Evolutionary conservation across 2,888 invertebrate genomes (phyloP).

Genomic region (Laothoe populi): DNA sequence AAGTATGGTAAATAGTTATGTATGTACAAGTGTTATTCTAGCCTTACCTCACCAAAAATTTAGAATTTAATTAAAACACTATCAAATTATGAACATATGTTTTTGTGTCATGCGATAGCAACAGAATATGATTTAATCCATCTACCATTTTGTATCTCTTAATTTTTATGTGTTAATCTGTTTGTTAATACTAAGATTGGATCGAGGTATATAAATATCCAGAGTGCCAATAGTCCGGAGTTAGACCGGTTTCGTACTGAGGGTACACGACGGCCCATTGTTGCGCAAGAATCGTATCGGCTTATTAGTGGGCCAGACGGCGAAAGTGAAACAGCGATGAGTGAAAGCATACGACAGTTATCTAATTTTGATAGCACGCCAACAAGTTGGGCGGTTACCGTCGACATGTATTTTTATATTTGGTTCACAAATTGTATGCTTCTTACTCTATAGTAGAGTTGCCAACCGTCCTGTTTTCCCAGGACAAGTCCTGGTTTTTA

Average conservation of each 20-base stretch:
- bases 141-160: background rate
- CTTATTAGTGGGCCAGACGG: slow-evolving; percentile 61
- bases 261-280: slow-evolving; percentile 49
- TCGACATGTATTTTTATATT: too few species aligned
- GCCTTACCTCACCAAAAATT: too few species aligned
- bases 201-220: slow-evolving; percentile 8
- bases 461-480: too few species aligned
- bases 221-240: background rate
- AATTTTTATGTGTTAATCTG: background rate
- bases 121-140: background rate
- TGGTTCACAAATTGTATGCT: too few species aligned
- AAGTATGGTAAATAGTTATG: too few species aligned
- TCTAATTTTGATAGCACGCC: slow-evolving; percentile 69
- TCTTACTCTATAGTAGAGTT: too few species aligned
- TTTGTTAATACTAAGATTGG: too few species aligned
- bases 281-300: slow-evolving; percentile 66
- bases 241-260: slow-evolving; percentile 40
- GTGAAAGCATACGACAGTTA: slow-evolving; percentile 79
- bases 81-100: too few species aligned
- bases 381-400: slow-evolving; percentile 44
- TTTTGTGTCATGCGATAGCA: background rate
- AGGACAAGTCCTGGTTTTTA: too few species aligned
- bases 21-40: too few species aligned
- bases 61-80: too few species aligned
- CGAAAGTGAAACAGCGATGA: slow-evolving; percentile 76